Percentiles rank a stretch among this genome's conserved stretches.
These are phyloP conservation scores for Diaprepes abbreviatus DNA, from an alignment of 2,888 invertebrate genomes.

Conservation along the genomic window DNA sequence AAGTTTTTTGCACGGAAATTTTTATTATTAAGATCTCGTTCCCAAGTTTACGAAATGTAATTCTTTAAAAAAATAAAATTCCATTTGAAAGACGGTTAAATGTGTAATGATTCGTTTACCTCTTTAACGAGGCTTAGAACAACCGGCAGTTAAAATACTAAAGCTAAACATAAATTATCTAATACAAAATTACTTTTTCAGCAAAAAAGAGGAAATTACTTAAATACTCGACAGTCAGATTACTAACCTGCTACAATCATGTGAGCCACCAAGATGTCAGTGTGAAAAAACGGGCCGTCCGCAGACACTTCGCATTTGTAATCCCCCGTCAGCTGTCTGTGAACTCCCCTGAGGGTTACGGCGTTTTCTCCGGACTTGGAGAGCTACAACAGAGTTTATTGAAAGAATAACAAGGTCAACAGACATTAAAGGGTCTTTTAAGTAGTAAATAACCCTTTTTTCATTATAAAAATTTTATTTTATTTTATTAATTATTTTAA, in stretches of 20 bases:
- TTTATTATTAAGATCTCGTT: too few species aligned
- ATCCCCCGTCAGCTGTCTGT: slow-evolving; percentile 64
- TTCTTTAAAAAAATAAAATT: too few species aligned
- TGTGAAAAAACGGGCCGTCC: slow-evolving; percentile 67
- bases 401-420: slow-evolving; percentile 22
- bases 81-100: too few species aligned
- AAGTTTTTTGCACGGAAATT: too few species aligned
- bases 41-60: too few species aligned
- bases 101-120: too few species aligned
- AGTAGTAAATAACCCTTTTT: slow-evolving; percentile 11
- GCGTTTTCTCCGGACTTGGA: slow-evolving; percentile 65
- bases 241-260: slow-evolving; percentile 66
- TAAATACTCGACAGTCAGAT: slow-evolving; percentile 34
- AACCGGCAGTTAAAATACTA: slow-evolving; percentile 18
- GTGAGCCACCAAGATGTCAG: slow-evolving; percentile 64
- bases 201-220: slow-evolving; percentile 39
- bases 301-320: slow-evolving; percentile 69
- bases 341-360: slow-evolving; percentile 65
- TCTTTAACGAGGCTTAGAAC: too few species aligned
- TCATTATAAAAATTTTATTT: too few species aligned
- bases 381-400: slow-evolving; percentile 62
- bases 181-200: slow-evolving; percentile 44
- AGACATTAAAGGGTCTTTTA: slow-evolving; percentile 9
- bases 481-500: too few species aligned
- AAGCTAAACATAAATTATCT: slow-evolving; percentile 37